A percentile compares a stretch with the other conserved stretches of the same genome.
These are phyloP conservation scores for Bibio marci DNA, from an alignment of 2,888 invertebrate species.

Conservation along the genomic window DNA sequence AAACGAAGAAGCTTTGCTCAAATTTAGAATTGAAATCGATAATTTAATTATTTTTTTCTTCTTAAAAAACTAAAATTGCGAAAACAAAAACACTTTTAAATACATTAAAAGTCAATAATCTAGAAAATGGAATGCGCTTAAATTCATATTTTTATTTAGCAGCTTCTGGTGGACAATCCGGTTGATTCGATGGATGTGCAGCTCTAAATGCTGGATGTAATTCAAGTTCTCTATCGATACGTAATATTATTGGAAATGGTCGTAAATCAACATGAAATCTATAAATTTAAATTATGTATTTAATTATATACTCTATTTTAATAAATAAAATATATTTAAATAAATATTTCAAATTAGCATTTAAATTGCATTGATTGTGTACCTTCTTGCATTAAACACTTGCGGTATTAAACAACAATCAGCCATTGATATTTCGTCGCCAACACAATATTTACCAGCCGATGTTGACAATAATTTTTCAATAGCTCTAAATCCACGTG, in stretches of 20 bases:
- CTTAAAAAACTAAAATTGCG: no score
- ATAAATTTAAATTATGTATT: slow-evolving; percentile 12
- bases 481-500: slow-evolving; percentile 72
- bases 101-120: no score
- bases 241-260: slow-evolving; percentile 73
- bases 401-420: slow-evolving; percentile 93
- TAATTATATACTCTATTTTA: not conserved
- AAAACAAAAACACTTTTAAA: no score
- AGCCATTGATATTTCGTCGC: slow-evolving; percentile 84
- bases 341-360: not conserved
- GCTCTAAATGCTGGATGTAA: slow-evolving; percentile 80
- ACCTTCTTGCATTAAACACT: slow-evolving; percentile 85
- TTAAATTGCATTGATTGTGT: slow-evolving; percentile 6
- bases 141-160: slow-evolving; percentile 65
- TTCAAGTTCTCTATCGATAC: slow-evolving; percentile 72
- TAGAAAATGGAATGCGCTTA: no score
- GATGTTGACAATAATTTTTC: slow-evolving; percentile 70
- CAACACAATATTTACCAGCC: slow-evolving; percentile 84
- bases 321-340: not conserved
- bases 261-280: slow-evolving; percentile 86
- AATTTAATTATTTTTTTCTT: no score
- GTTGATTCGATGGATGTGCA: slow-evolving; percentile 82
- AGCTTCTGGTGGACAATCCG: slow-evolving; percentile 84
- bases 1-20: no score
- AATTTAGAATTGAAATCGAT: no score